phyloP scores from a whole-genome alignment of 2,888 invertebrate genomes.

The Lasioglossum oenotherae region DNA sequence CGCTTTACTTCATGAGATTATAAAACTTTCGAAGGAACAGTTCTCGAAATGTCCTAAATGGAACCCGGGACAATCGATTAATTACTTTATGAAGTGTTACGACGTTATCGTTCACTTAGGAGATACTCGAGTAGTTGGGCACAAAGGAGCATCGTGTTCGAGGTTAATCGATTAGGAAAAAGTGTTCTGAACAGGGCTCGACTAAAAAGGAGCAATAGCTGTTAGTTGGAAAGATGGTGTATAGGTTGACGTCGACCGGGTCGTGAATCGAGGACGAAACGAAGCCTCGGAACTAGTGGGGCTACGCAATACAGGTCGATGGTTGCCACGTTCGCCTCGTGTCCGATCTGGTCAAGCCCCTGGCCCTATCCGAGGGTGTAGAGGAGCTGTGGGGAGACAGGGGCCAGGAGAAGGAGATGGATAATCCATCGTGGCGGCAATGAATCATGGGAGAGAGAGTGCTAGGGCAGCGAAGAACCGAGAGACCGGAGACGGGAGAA shows the following conservation, averaged over 20 bases:
- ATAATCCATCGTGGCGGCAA: conserved; percentile 84
- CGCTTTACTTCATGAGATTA: not conserved
- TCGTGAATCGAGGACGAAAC: conserved; percentile 22
- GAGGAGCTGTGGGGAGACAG: conserved; percentile 10
- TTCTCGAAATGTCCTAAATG: not conserved
- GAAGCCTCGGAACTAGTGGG: not conserved
- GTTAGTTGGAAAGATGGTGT: not conserved
- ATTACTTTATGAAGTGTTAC: not conserved
- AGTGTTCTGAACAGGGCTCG: not conserved
- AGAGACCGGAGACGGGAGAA: conserved; percentile 84
- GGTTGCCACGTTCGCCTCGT: conserved; percentile 38
- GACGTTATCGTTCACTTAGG: not conserved
- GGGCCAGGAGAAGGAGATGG: conserved; percentile 79
- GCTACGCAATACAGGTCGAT: conserved; percentile 39
- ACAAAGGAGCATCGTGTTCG: not conserved
- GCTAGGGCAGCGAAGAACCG: conserved; percentile 73
- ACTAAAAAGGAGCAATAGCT: not conserved
- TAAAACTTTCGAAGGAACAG: not conserved
- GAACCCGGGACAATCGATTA: not conserved
- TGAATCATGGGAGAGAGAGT: conserved; percentile 83
- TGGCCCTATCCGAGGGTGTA: conserved; percentile 43
- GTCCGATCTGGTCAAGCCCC: conserved; percentile 54
- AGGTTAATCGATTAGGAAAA: not conserved
- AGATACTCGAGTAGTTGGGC: not conserved
- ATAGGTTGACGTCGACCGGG: not conserved